phyloP scores from a whole-genome alignment of 2,888 invertebrate species.

The Uloborus plumipes region DNA sequence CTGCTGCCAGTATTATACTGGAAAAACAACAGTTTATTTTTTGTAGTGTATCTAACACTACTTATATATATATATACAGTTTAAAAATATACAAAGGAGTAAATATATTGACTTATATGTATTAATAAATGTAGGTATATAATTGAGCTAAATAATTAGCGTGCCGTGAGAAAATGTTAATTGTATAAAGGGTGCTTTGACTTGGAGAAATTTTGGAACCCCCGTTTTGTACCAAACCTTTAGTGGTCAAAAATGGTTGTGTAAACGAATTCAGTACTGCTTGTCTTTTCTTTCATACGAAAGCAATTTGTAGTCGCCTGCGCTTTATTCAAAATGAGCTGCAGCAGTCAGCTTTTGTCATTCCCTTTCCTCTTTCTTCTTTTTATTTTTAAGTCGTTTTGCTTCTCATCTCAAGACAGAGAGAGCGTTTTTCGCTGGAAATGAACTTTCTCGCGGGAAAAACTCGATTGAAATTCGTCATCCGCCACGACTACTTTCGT shows the following conservation, averaged over 20 bases:
- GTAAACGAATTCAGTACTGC: slow-evolving; percentile 1
- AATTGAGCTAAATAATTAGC: no score
- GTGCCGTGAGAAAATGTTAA: no score
- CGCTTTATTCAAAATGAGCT: slow-evolving; percentile 57
- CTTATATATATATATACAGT: no score
- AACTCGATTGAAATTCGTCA: slow-evolving; percentile 54
- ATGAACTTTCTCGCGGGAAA: slow-evolving; percentile 56
- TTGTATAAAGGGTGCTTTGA: no score
- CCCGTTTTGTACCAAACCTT: no score
- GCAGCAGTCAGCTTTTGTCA: slow-evolving; percentile 23
- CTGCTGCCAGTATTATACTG: no score
- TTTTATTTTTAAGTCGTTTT: slow-evolving; percentile 45
- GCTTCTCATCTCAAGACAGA: slow-evolving; percentile 38
- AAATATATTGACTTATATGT: no score
- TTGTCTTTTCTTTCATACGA: slow-evolving; percentile 28
- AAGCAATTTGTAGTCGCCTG: slow-evolving; percentile 57
- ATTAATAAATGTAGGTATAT: no score
- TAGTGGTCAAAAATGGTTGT: slow-evolving; percentile 44
- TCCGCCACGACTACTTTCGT: slow-evolving; percentile 18
- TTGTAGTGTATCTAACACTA: no score
- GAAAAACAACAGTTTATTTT: no score
- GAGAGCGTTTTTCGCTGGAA: slow-evolving; percentile 33
- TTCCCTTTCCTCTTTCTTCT: slow-evolving; percentile 15
- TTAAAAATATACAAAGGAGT: no score
- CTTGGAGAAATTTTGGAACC: no score